These are phyloP conservation scores for Acanthisitta chloris DNA, from an alignment of 2,113 vertebrate species.

Conservation along the genomic window DNA sequence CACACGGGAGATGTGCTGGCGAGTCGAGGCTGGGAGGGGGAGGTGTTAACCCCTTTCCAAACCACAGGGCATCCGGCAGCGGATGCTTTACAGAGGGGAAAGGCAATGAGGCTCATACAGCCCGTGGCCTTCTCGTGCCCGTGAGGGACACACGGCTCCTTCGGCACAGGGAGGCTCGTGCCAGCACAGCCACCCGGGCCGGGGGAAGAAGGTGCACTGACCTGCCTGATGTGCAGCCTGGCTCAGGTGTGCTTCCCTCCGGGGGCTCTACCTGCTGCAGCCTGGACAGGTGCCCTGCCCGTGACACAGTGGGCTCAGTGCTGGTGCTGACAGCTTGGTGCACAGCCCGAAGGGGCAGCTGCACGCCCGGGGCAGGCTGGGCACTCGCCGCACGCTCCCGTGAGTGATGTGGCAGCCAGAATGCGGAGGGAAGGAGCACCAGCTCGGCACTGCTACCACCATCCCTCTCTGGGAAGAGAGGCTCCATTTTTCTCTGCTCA, in stretches of 20 bases:
- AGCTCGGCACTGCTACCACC: neutral
- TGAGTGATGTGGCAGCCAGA: neutral
- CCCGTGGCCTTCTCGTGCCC: neutral
- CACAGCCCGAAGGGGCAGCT: neutral
- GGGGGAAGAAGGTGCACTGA: neutral
- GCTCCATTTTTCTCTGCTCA: neutral
- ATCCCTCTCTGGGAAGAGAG: neutral
- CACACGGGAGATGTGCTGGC: constrained; percentile 26
- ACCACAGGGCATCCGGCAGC: neutral
- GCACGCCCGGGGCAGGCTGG: neutral
- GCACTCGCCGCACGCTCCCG: fast-evolving
- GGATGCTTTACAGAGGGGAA: neutral
- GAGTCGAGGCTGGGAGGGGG: neutral
- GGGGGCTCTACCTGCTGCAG: neutral
- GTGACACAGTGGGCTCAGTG: neutral
- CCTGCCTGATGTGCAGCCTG: neutral
- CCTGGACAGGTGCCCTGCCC: neutral
- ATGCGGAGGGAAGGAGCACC: neutral
- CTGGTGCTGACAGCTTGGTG: neutral
- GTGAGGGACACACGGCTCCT: neutral
- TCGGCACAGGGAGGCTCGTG: fast-evolving
- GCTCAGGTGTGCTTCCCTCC: neutral
- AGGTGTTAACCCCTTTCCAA: neutral
- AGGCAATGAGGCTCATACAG: neutral
- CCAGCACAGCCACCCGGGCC: neutral